These are phyloP conservation scores for Globodera rostochiensis DNA, from an alignment of 1,140 invertebrate species.

Conservation along the genomic window DNA sequence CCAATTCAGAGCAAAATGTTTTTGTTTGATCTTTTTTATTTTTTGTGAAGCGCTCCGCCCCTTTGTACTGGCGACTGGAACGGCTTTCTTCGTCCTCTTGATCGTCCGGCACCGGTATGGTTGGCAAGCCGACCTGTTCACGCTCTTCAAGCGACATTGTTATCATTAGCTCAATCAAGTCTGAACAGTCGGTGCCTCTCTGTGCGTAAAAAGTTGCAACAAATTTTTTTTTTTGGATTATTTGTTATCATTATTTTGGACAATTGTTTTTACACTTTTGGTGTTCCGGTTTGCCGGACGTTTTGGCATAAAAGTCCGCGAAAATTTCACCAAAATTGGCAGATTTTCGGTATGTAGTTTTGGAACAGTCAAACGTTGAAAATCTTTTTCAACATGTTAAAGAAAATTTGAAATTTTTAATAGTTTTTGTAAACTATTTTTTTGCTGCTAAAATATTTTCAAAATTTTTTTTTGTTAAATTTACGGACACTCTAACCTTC, in stretches of 20 bases:
- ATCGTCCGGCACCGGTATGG: neutral
- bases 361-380: too few species aligned
- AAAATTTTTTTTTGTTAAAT: neutral
- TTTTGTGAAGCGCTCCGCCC: neutral
- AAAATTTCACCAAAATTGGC: too few species aligned
- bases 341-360: neutral
- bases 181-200: neutral
- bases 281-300: too few species aligned
- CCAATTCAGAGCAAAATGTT: neutral
- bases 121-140: neutral
- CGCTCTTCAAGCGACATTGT: neutral
- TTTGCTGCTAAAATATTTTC: neutral
- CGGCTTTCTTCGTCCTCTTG: neutral
- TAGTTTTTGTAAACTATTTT: too few species aligned
- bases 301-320: too few species aligned
- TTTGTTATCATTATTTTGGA: too few species aligned
- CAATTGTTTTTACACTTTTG: too few species aligned
- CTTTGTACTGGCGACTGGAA: neutral
- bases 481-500: too few species aligned
- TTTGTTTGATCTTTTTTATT: neutral
- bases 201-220: neutral
- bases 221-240: neutral
- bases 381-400: neutral
- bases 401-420: too few species aligned
- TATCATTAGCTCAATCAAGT: constrained; percentile 2